These are phyloP conservation scores for Lethrus apterus DNA, from an alignment of 1,140 invertebrate species.

Conservation along the genomic window DNA sequence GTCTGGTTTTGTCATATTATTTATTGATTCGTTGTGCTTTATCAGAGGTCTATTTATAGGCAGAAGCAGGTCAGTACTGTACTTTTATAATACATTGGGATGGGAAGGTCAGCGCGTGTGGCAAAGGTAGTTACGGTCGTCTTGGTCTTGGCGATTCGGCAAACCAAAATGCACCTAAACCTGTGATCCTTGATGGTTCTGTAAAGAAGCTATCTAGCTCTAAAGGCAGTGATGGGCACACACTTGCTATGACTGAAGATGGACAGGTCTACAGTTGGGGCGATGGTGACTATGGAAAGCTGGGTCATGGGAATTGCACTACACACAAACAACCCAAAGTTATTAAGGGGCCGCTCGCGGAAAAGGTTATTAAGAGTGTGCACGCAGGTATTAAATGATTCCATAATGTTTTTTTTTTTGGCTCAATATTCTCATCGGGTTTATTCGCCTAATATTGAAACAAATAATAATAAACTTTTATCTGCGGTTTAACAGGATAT, in stretches of 20 bases:
- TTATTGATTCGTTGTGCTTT: not conserved
- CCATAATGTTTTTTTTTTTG: not conserved
- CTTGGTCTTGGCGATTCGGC: slow-evolving; percentile 89
- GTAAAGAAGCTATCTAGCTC: slow-evolving; percentile 46
- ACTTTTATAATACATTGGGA: slow-evolving; percentile 56
- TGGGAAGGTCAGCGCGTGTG: slow-evolving; percentile 81
- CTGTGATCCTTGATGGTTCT: slow-evolving; percentile 47
- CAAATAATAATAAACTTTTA: too few species aligned
- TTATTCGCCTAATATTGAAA: not conserved
- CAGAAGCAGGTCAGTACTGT: slow-evolving; percentile 62
- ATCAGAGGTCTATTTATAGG: slow-evolving; percentile 34
- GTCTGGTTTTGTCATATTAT: not conserved
- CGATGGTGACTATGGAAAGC: slow-evolving; percentile 94
- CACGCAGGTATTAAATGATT: slow-evolving; percentile 43
- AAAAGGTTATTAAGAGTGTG: slow-evolving; percentile 47
- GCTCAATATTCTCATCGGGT: not conserved
- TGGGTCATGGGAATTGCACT: slow-evolving; percentile 58
- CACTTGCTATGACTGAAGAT: slow-evolving; percentile 87
- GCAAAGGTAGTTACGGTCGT: slow-evolving; percentile 88
- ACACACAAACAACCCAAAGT: slow-evolving; percentile 53
- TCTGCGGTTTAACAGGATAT: too few species aligned
- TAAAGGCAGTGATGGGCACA: slow-evolving; percentile 74
- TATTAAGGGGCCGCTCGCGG: slow-evolving; percentile 43
- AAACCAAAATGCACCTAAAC: slow-evolving; percentile 85
- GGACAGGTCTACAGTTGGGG: slow-evolving; percentile 95